Conservation (phyloP, 2,797 vertebrate species). For the Alca torda region DNA sequence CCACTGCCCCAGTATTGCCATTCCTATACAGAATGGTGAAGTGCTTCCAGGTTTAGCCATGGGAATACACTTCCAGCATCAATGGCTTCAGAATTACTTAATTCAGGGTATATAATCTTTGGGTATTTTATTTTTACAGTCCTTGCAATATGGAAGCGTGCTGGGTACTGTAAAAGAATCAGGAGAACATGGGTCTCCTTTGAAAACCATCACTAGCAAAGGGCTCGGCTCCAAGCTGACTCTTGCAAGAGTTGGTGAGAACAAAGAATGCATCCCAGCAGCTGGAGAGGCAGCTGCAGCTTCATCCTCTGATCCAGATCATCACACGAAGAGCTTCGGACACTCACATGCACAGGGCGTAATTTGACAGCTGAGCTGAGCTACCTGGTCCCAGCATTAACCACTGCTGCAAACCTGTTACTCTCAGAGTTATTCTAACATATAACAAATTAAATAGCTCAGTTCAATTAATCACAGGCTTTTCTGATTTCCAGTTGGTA, state of each 20-base stretch:
- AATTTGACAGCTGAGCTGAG: not conserved
- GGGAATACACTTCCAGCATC: not conserved
- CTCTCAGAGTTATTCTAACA: not conserved
- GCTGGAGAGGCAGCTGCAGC: not conserved
- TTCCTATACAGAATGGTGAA: not conserved
- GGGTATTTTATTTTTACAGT: not conserved
- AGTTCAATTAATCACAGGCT: not conserved
- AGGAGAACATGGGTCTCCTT: not conserved
- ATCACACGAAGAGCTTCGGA: not conserved
- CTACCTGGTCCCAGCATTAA: not conserved
- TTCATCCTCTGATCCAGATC: not conserved
- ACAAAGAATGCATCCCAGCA: not conserved
- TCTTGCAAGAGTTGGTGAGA: not conserved
- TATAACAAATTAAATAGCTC: not conserved
- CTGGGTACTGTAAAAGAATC: not conserved
- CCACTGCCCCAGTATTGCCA: not conserved
- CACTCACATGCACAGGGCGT: accelerated
- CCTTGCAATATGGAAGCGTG: not conserved
- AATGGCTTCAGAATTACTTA: not conserved
- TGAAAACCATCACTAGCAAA: not conserved
- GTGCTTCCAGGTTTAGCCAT: not conserved
- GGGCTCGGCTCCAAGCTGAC: not conserved
- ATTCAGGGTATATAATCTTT: not conserved
- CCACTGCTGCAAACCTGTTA: not conserved
- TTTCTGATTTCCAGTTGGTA: not conserved